Evolutionary conservation across 2,888 invertebrate species (phyloP).

Genomic region (Leptura quadrifasciata): DNA sequence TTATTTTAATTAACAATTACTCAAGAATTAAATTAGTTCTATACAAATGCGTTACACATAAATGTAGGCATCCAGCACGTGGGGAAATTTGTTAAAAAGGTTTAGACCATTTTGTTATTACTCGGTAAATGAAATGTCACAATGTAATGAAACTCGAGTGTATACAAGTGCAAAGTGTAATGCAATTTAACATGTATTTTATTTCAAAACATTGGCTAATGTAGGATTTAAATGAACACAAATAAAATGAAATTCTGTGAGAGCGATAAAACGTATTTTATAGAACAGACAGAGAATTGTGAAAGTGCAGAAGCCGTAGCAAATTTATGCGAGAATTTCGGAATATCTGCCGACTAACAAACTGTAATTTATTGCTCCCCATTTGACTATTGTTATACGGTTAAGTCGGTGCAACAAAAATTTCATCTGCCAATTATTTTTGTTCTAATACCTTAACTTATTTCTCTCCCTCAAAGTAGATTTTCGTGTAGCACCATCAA

Average conservation of each 20-base stretch:
- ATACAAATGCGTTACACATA: no score
- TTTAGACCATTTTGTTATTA: neutral
- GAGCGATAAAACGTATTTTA: slow-evolving; percentile 62
- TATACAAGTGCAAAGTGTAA: neutral
- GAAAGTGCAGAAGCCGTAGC: slow-evolving; percentile 65
- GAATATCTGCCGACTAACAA: slow-evolving; percentile 69
- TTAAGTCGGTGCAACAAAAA: slow-evolving; percentile 43
- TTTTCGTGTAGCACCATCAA: slow-evolving; percentile 14
- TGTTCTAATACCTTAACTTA: slow-evolving; percentile 37
- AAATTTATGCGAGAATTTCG: slow-evolving; percentile 69
- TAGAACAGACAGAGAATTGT: slow-evolving; percentile 62
- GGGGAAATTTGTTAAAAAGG: neutral
- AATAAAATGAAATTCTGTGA: slow-evolving; percentile 49
- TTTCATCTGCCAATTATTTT: slow-evolving; percentile 48
- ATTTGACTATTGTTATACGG: slow-evolving; percentile 71
- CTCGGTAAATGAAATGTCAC: neutral
- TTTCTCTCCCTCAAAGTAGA: slow-evolving; percentile 26
- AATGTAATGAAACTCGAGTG: neutral
- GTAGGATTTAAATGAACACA: slow-evolving; percentile 32
- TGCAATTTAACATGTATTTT: slow-evolving; percentile 6
- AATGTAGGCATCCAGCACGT: neutral
- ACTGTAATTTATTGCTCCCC: slow-evolving; percentile 68
- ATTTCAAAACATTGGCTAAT: slow-evolving; percentile 11
- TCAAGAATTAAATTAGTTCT: no score
- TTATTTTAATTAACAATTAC: no score